A percentile compares a stretch with the other conserved stretches of the same genome.
These are phyloP conservation scores for Eupithecia insigniata DNA, from an alignment of 2,888 invertebrate species.

Conservation along the genomic window DNA sequence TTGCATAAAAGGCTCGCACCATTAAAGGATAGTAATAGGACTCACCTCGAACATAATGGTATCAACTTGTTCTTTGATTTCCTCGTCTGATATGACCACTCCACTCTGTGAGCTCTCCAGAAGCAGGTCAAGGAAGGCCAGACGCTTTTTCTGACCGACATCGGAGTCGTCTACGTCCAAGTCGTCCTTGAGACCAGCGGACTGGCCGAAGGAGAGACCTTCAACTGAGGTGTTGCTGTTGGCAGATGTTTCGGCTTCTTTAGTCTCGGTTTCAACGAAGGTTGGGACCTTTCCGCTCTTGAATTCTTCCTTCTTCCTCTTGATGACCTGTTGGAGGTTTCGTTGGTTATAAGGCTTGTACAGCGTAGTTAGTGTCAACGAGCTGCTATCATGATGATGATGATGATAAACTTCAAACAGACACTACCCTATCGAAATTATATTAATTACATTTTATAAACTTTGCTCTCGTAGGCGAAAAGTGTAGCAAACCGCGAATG, in stretches of 20 bases:
- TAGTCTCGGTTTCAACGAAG: slow-evolving; percentile 57
- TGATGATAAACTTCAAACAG: neutral
- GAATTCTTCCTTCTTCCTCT: slow-evolving; percentile 90
- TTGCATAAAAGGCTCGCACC: slow-evolving; percentile 9
- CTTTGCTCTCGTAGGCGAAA: neutral
- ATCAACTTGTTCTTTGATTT: slow-evolving; percentile 93
- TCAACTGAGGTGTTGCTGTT: slow-evolving; percentile 80
- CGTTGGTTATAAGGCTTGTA: neutral
- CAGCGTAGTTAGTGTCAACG: neutral
- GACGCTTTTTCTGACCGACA: slow-evolving; percentile 91
- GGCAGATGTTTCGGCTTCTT: slow-evolving; percentile 50
- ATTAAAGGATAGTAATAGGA: slow-evolving; percentile 27
- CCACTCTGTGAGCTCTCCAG: slow-evolving; percentile 91
- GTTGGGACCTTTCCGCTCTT: slow-evolving; percentile 84
- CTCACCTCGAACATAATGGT: slow-evolving; percentile 94
- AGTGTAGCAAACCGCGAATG: neutral
- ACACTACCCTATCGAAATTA: neutral
- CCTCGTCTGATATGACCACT: slow-evolving; percentile 88
- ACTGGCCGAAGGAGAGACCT: slow-evolving; percentile 89
- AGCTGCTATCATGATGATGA: neutral
- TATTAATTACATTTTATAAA: neutral
- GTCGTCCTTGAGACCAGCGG: slow-evolving; percentile 90
- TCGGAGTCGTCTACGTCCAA: slow-evolving; percentile 91
- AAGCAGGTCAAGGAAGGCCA: slow-evolving; percentile 94
- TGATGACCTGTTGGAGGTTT: slow-evolving; percentile 80